Evolutionary conservation across 2,113 vertebrate genomes (phyloP), one percentile per base, ranked within the genome.

Genomic region (Hippopotamus amphibius): DNA sequence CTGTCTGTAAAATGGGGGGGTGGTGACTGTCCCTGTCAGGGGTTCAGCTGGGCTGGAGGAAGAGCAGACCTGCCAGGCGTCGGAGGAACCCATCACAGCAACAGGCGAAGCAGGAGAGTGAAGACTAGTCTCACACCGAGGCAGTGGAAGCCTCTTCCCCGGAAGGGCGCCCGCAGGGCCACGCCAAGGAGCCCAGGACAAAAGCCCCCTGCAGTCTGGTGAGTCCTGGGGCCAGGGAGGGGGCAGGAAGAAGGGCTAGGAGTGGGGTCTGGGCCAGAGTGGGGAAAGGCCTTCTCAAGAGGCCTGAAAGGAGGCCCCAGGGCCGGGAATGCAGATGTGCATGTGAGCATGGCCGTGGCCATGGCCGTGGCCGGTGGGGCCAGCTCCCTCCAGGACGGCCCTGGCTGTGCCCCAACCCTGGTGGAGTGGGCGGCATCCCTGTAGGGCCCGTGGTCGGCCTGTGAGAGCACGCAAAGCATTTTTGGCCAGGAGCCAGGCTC

Each of bases 11-110:
- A 43, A 28, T 28, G 37, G 68, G 74, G 15, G 10, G 21, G 48
- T 57, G 14, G 46, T 14, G 48, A 28, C 10, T 0, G 5, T 3
- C 43, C 16, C 2, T 0, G 1, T 43, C 50, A 10, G 79, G 48
- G 92, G 28, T 46, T 48, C 53, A 72, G 3, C 12, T 3, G 57
- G 88, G 26, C 22, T 4, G 24, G 63, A 87, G 21, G 57, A 84
- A 65, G 19, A 81, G 5, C 17, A 12, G 69, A 91, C 33, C 11
- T 0, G 1, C n/a, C 19, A 3, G n/a, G 22, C 9, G 43, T 68
- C 17, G 8, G 33, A 66, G 50, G 12, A 65, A 10, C 30, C 12
- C 4, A 5, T 12, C 8, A 65, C 88, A 30, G 72, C 22, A 15
- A 21, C 72, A 55, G 26, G 33, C 53, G 26, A n/a, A 26, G 26